These are phyloP conservation scores for Sardina pilchardus DNA, from an alignment of 2,113 vertebrate species.

Conservation along the genomic window DNA sequence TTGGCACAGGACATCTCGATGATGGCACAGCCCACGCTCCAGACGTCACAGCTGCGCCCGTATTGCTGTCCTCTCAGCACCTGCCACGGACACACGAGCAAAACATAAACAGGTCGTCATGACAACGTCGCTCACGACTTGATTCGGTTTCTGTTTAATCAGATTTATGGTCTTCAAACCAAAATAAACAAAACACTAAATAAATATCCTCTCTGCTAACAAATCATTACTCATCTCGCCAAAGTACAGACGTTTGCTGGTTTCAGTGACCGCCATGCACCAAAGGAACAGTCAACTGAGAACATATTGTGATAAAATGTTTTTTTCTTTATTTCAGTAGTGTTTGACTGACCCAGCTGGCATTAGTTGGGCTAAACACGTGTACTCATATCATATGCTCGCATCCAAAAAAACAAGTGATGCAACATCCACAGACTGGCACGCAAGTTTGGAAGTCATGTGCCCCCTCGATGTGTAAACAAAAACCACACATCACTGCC, in stretches of 20 bases:
- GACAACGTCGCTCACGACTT: not conserved
- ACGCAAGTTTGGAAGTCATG: not conserved
- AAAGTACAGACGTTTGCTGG: not conserved
- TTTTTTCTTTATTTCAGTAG: not conserved
- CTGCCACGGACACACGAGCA: constrained; percentile 51
- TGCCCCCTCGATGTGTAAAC: not conserved
- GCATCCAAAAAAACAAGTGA: not conserved
- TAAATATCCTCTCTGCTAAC: not conserved
- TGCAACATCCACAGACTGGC: not conserved
- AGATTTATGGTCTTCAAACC: not conserved
- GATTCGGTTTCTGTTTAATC: not conserved
- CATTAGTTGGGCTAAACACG: not conserved
- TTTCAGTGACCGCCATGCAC: not conserved
- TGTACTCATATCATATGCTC: not conserved
- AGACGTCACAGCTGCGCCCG: constrained; percentile 90
- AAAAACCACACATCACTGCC: not conserved
- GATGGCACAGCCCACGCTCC: constrained; percentile 88
- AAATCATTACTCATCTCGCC: not conserved
- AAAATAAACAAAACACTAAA: not conserved
- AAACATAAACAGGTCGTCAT: not conserved
- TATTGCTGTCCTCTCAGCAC: constrained; percentile 88
- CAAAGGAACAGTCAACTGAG: not conserved
- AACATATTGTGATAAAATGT: not conserved
- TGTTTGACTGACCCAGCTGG: not conserved
- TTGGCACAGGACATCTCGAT: constrained; percentile 93